Evolutionary conservation across 2,888 invertebrate genomes (phyloP), one percentile per base, ranked within the genome.

Genomic region (Rhagophthalmus giganteus): DNA sequence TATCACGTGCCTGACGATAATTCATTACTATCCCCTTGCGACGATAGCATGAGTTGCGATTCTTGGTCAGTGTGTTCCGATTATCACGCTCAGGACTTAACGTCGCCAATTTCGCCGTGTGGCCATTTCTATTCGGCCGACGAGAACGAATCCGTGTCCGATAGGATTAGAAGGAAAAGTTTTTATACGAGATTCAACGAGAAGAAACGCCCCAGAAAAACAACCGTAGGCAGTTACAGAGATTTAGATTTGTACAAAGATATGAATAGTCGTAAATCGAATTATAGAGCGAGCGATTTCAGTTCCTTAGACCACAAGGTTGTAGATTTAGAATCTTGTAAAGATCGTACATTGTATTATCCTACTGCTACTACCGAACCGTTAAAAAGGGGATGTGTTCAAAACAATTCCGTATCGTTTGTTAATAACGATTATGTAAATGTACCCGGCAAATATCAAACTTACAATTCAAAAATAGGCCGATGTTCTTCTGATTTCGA

Each of bases 111-210:
- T 7, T 78, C 78, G 7, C 74, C 74, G 2, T 70, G 71, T 30
- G 68, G 68, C 27, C 58, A 67, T 28, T 42, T 67, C 10, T 70
- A 66, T 57, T 75, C 77, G 5, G 74, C 74, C 5, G 79, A 80
- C 58, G 78, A 78, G 34, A 76, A 74, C 47, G 78, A 84, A 50
- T 90, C 90, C 50, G 85, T 94, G 28, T 86, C 86, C 39, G 94
- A 94, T 67, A 81, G 94, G 64, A 94, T 94, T 64, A 81, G 90
- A 61, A 81, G 94, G 20, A 91, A 92, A 71, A 93, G 93, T 71
- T 94, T 91, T 75, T 94, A 92, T 69, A 85, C 88, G 8, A 80
- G 93, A 60, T 94, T 94, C 70, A 93, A 94, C 70, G 90, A 92
- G 67, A 85, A 88, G 69, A 88, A 88, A 64, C 82, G 82, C 58